These are phyloP conservation scores for Boleophthalmus pectinirostris DNA, from an alignment of 2,113 vertebrate species.

Conservation along the genomic window DNA sequence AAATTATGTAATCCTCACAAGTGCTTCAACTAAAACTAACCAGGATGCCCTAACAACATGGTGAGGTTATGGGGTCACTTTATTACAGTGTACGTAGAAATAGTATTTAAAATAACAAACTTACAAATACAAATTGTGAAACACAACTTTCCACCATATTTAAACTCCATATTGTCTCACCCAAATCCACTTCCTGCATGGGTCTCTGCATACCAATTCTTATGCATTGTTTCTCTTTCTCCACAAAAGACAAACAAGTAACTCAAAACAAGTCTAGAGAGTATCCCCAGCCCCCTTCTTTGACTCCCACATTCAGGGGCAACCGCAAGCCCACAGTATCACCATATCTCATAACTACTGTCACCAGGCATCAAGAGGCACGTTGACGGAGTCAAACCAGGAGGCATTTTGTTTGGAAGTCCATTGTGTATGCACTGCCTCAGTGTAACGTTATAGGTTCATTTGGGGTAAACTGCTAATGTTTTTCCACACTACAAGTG, in stretches of 20 bases:
- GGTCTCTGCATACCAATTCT: slow-evolving; percentile 6
- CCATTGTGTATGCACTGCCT: neutral
- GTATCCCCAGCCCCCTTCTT: neutral
- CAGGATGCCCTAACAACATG: neutral
- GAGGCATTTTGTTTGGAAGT: slow-evolving; percentile 2
- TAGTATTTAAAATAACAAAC: no score
- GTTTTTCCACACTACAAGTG: neutral
- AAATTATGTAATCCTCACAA: neutral
- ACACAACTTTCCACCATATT: neutral
- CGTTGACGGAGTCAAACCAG: slow-evolving; percentile 27
- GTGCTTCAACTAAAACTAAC: neutral
- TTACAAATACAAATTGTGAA: no score
- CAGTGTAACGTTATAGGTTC: neutral
- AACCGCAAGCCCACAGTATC: slow-evolving; percentile 5
- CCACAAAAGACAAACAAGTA: slow-evolving; percentile 14
- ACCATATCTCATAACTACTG: slow-evolving; percentile 10
- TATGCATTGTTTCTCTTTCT: slow-evolving; percentile 15
- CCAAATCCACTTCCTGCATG: neutral
- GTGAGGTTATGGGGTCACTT: neutral
- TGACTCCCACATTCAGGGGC: slow-evolving; percentile 10
- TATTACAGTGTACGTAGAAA: no score
- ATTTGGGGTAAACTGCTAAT: slow-evolving; percentile 4
- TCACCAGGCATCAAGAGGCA: slow-evolving; percentile 27
- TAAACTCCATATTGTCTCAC: neutral
- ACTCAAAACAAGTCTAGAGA: slow-evolving; percentile 5